Base-by-base conservation (phyloP, 1,140 invertebrate genomes). In the Drosophila insularis region DNA sequence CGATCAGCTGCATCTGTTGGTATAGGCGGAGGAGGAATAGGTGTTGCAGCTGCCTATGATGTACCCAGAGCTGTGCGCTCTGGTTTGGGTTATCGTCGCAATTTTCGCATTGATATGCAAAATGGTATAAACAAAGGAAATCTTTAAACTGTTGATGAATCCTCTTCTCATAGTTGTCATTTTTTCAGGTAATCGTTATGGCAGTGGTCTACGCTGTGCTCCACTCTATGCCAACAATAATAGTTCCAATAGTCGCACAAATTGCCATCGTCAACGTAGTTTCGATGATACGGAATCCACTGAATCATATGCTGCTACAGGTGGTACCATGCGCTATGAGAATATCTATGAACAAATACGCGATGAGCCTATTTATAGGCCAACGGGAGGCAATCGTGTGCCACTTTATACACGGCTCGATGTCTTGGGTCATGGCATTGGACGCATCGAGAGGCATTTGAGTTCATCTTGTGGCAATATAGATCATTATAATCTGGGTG, bases 381-480 rank as follows among this genome's bases (percentile, higher is more conserved):
- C 79, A 67, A 70, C 78, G 0, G 59, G 80, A 7, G 62, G 53
- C 2, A 79, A 32, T 46, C 67, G 91, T 77, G 54, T 93, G 92
- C 93, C 93, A 56, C 91, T 93, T 7, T 94, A 94, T 63, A 93
- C 93, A 10, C 89, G 93, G 3, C 91, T 94, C 14, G 92, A 93
- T 80, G 92, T 94, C 0, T 76, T 93, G 59, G 93, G 93, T 0
- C 93, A 93, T 68, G 93, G 93, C 14, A 93, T 94, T 23, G 93
- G 93, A 5, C 90, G 93, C 37, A 94, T 94, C 53, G 93, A 94
- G 69, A 89, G 93, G 0, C 93, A 94, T 77, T 80, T 94, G 23
- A 93, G 93, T 39, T 93, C 92, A 0, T 94, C 93, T 1, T 94
- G 93, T 35, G 93, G 93, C 62, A 93, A 93, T 71, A 93, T 93